phyloP scores from a whole-genome alignment of 2,888 invertebrate species.

The Parnassius apollo region DNA sequence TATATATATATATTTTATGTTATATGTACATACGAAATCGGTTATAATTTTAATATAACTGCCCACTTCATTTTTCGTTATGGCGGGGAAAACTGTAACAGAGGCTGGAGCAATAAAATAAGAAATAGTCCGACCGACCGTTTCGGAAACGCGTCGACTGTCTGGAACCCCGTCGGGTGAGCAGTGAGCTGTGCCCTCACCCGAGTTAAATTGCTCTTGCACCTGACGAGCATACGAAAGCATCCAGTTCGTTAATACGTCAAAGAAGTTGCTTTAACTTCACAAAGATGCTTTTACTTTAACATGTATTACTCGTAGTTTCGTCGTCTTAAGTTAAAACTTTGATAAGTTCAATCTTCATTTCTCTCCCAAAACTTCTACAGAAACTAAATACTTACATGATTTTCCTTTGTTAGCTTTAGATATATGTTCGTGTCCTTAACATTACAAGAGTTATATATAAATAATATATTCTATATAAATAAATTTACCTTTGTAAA shows the following conservation, averaged over 20 bases:
- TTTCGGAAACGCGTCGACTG: constrained; percentile 52
- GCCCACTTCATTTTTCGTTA: not conserved
- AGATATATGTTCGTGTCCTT: too few relatives aligned
- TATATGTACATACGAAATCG: too few relatives aligned
- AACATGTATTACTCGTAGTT: constrained; percentile 7
- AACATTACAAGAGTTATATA: too few relatives aligned
- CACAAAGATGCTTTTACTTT: constrained; percentile 11
- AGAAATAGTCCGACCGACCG: constrained; percentile 56
- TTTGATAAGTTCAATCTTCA: not conserved
- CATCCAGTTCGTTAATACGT: constrained; percentile 28
- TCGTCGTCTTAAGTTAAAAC: constrained; percentile 2
- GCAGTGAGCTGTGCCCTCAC: constrained; percentile 36
- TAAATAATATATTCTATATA: too few relatives aligned
- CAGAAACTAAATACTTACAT: too few relatives aligned
- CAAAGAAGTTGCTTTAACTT: constrained; percentile 11
- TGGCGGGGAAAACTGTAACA: constrained; percentile 13
- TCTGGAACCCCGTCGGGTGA: constrained; percentile 43
- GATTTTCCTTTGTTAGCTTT: too few relatives aligned
- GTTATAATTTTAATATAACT: too few relatives aligned
- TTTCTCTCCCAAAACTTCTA: not conserved
- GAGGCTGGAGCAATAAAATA: constrained; percentile 39
- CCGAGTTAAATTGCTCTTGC: constrained; percentile 54
- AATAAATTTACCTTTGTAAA: too few relatives aligned
- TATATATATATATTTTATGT: too few relatives aligned
- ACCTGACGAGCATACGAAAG: constrained; percentile 60